Evolutionary conservation across 2,888 invertebrate genomes (phyloP).

Genomic region (Leptarthrus brevirostris): DNA sequence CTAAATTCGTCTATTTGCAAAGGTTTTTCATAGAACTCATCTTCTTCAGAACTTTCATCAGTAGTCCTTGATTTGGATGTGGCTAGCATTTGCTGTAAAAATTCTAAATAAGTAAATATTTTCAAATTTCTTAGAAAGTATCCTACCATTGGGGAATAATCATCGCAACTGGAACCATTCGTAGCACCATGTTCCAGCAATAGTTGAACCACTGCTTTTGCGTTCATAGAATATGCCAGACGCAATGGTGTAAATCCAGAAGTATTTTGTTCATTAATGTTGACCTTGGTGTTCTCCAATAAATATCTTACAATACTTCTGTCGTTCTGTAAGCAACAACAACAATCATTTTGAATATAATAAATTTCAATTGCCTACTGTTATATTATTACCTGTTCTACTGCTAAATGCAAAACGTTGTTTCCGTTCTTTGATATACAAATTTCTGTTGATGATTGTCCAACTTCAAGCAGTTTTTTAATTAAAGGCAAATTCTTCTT

Average conservation of each 20-base stretch:
- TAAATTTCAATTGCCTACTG: neutral
- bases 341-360: neutral
- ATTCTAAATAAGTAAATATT: no score
- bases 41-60: slow-evolving; percentile 49
- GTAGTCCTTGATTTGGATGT: neutral
- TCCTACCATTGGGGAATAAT: neutral
- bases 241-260: slow-evolving; percentile 53
- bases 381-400: slow-evolving; percentile 56
- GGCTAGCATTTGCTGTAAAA: neutral
- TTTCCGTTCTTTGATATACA: slow-evolving; percentile 63
- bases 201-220: slow-evolving; percentile 64
- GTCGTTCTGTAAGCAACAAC: slow-evolving; percentile 36
- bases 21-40: slow-evolving; percentile 55
- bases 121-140: no score
- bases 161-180: no score
- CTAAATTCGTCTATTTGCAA: slow-evolving; percentile 53
- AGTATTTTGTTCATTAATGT: slow-evolving; percentile 53
- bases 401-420: slow-evolving; percentile 64
- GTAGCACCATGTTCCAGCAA: slow-evolving; percentile 64
- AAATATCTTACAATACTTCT: slow-evolving; percentile 52
- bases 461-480: slow-evolving; percentile 67
- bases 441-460: slow-evolving; percentile 65
- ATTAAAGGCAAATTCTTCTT: slow-evolving; percentile 69
- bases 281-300: slow-evolving; percentile 50
- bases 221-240: slow-evolving; percentile 59